Evolutionary conservation across 1,140 invertebrate species (phyloP).

Genomic region (Micrasema minimum): DNA sequence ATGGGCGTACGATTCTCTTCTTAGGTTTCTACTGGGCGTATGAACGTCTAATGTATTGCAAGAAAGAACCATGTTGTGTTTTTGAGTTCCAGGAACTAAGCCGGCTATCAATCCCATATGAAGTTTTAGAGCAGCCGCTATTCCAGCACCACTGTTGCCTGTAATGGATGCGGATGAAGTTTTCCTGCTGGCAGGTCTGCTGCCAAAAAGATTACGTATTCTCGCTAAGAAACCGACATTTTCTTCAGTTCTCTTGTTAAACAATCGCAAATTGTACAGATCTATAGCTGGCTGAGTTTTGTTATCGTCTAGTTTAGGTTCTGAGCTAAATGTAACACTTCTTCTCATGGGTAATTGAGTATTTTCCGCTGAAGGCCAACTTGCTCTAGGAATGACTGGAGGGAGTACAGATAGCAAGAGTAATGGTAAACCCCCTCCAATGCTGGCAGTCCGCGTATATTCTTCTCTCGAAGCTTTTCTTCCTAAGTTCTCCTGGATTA

Average conservation of each 20-base stretch:
- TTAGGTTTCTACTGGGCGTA: conserved; percentile 60
- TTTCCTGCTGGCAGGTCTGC: conserved; percentile 70
- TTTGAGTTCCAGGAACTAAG: conserved; percentile 72
- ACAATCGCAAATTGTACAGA: conserved; percentile 67
- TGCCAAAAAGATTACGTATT: conserved; percentile 70
- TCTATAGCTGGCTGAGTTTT: conserved; percentile 68
- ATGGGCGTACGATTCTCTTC: conserved; percentile 67
- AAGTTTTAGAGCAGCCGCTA: conserved; percentile 75
- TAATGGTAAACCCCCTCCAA: conserved; percentile 75
- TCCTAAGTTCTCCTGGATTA: conserved; percentile 61
- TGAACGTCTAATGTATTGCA: conserved; percentile 70
- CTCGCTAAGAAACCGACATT: conserved; percentile 67
- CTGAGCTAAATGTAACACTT: conserved; percentile 73
- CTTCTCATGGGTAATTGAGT: conserved; percentile 66
- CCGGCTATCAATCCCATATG: conserved; percentile 79
- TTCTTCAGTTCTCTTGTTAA: conserved; percentile 67
- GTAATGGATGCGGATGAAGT: conserved; percentile 73
- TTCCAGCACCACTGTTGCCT: conserved; percentile 68
- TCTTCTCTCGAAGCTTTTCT: conserved; percentile 55
- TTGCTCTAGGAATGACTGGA: conserved; percentile 78
- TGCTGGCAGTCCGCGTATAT: conserved; percentile 70
- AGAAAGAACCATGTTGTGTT: conserved; percentile 66
- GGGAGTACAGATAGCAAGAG: conserved; percentile 77
- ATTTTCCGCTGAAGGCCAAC: conserved; percentile 77
- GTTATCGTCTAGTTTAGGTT: conserved; percentile 72